phyloP scores from a whole-genome alignment of 2,888 invertebrate genomes.

The Sericinus montela region DNA sequence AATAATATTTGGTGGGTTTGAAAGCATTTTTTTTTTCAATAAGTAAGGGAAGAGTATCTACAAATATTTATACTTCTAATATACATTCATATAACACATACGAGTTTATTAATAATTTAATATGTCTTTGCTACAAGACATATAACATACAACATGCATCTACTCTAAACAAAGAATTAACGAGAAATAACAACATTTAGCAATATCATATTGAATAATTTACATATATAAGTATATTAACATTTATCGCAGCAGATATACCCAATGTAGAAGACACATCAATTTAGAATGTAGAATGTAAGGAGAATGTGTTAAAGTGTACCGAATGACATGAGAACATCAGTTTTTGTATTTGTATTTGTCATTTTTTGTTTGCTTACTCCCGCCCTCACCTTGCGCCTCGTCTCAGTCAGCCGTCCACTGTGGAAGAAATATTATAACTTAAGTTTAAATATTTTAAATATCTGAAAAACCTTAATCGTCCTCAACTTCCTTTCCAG shows the following conservation, averaged over 20 bases:
- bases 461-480: too few species aligned
- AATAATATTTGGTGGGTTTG: too few species aligned
- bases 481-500: too few species aligned
- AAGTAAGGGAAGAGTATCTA: too few species aligned
- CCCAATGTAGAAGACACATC: neutral
- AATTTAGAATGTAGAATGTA: neutral
- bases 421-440: conserved; percentile 31
- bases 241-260: conserved; percentile 2
- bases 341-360: conserved; percentile 56
- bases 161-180: neutral
- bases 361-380: conserved; percentile 31
- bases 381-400: conserved; percentile 30
- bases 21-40: too few species aligned
- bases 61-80: too few species aligned
- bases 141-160: too few species aligned
- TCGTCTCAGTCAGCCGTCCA: conserved; percentile 62
- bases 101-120: too few species aligned
- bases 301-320: neutral
- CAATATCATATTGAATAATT: neutral
- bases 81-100: too few species aligned
- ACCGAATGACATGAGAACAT: conserved; percentile 15
- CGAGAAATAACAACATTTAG: neutral
- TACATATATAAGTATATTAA: neutral
- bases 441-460: too few species aligned
- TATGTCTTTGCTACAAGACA: too few species aligned